Conservation (phyloP, 1,140 invertebrate species). For the Micrasema minimum region DNA sequence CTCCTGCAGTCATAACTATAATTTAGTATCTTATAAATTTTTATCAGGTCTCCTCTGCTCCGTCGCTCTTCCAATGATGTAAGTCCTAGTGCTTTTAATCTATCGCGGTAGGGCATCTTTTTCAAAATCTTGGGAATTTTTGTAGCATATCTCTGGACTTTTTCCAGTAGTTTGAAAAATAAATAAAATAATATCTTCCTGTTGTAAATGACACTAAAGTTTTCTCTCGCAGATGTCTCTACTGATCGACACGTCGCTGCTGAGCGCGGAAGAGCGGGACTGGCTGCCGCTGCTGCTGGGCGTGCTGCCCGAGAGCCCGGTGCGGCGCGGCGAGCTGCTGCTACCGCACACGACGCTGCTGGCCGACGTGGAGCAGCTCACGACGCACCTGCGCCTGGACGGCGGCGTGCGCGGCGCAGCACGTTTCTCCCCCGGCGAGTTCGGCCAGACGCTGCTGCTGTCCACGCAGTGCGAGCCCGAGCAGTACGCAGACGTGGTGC, state of each 20-base stretch:
- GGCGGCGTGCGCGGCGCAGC: slow-evolving; percentile 60
- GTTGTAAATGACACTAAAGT: not conserved
- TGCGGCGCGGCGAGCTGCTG: slow-evolving; percentile 68
- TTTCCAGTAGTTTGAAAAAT: too few species aligned
- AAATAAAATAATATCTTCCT: too few species aligned
- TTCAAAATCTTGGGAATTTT: too few species aligned
- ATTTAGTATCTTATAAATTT: too few species aligned
- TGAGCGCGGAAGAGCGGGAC: slow-evolving; percentile 70
- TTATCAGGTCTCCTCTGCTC: too few species aligned
- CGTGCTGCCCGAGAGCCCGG: slow-evolving; percentile 75
- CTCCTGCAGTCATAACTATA: too few species aligned
- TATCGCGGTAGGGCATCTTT: too few species aligned
- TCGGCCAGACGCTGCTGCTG: slow-evolving; percentile 69
- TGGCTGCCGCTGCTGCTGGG: slow-evolving; percentile 81
- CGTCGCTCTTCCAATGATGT: too few species aligned
- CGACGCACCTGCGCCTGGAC: slow-evolving; percentile 74
- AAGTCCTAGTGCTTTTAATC: too few species aligned
- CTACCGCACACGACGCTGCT: slow-evolving; percentile 80
- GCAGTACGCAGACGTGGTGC: slow-evolving; percentile 80
- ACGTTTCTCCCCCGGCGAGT: slow-evolving; percentile 72
- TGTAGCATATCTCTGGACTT: too few species aligned
- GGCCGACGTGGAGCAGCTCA: slow-evolving; percentile 79
- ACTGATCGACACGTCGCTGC: slow-evolving; percentile 77
- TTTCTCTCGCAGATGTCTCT: slow-evolving; percentile 67
- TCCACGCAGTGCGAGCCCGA: slow-evolving; percentile 77